Percentiles rank a stretch among this genome's conserved stretches.
These are phyloP conservation scores for Vannuccia rotundouncinata DNA, from an alignment of 2,888 invertebrate species.

Conservation along the genomic window DNA sequence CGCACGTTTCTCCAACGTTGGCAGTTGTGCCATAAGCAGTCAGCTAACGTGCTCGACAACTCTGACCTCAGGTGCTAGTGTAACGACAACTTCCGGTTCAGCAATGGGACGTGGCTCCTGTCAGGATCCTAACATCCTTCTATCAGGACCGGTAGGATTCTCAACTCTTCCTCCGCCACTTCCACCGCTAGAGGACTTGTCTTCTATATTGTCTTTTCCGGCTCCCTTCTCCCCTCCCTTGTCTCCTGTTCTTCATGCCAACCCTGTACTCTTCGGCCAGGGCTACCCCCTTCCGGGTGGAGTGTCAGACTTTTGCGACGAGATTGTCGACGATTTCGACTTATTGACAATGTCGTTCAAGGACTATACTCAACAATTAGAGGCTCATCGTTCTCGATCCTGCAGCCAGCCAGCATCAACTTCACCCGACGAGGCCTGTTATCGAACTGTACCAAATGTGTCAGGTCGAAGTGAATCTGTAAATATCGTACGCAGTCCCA, in stretches of 20 bases:
- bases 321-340: background rate
- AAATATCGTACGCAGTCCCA: background rate
- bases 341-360: background rate
- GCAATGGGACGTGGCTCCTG: constrained; percentile 14
- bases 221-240: constrained; percentile 38
- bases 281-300: background rate
- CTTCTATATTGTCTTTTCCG: constrained; percentile 11
- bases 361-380: background rate
- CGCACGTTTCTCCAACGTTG: background rate
- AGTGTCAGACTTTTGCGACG: background rate
- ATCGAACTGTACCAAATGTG: no score
- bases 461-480: background rate
- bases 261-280: background rate
- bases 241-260: constrained; percentile 36
- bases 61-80: background rate
- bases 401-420: background rate
- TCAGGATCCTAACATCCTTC: constrained; percentile 1
- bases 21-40: background rate
- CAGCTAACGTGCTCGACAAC: background rate
- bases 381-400: background rate
- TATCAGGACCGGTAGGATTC: background rate
- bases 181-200: constrained; percentile 7
- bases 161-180: background rate
- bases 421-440: background rate
- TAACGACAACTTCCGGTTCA: background rate